phyloP scores from a whole-genome alignment of 2,797 vertebrate species.

The Aselliscus stoliczkanus region DNA sequence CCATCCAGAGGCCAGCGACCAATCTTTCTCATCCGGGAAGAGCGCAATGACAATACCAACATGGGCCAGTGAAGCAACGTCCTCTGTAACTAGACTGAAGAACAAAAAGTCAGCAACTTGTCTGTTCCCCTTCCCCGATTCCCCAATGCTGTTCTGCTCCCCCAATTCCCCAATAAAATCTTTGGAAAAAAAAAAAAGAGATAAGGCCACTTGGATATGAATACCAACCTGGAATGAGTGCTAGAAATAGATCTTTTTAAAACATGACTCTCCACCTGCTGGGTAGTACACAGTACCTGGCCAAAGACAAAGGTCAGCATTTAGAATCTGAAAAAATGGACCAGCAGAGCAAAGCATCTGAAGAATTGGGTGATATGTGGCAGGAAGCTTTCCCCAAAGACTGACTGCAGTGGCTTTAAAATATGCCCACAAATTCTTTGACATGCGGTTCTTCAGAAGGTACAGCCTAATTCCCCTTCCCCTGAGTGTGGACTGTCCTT shows the following conservation, averaged over 20 bases:
- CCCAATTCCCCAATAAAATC: too few relatives aligned
- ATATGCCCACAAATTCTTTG: background rate
- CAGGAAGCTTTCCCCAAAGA: background rate
- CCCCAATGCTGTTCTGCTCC: too few relatives aligned
- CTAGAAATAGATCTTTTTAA: background rate
- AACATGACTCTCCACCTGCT: background rate
- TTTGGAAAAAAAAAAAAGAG: too few relatives aligned
- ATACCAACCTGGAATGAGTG: background rate
- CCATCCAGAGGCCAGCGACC: too few relatives aligned
- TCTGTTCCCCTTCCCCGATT: too few relatives aligned
- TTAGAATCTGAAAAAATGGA: background rate
- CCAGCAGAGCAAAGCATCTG: background rate
- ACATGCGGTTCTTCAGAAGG: background rate
- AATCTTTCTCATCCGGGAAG: too few relatives aligned
- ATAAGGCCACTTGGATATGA: background rate
- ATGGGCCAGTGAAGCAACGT: too few relatives aligned
- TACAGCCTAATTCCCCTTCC: background rate
- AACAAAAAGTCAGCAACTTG: too few relatives aligned
- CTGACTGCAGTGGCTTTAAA: background rate
- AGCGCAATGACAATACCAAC: too few relatives aligned
- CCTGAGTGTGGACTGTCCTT: background rate
- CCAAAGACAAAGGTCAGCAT: background rate
- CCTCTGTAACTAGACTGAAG: too few relatives aligned
- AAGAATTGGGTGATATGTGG: background rate
- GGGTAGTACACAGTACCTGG: background rate